Evolutionary conservation across 2,113 vertebrate species (phyloP), one percentile per base, ranked within the genome.

Genomic region (Calonectris borealis): DNA sequence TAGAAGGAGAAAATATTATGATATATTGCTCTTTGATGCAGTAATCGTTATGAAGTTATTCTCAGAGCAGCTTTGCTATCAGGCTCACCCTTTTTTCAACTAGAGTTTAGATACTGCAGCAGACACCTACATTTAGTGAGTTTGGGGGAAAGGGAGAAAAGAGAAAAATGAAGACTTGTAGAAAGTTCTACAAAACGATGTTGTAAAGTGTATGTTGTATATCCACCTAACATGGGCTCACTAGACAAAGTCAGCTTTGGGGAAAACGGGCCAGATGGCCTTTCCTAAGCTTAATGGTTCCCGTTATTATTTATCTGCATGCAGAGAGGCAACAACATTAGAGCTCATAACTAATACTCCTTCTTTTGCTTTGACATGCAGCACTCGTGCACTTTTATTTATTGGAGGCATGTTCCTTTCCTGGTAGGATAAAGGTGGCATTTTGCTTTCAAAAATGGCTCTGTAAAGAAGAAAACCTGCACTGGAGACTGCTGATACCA

Each of bases 221-320:
- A 97, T 95, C 92, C 65, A 73, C 90, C 93, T 84, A 75, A 64
- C 25, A 2, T 13, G 68, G 86, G 68, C 86, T 84, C 86, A 60
- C 68, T 40, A 71, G 83, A 60, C 79, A 84, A 34, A 94, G 91
- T 57, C 89, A 94, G 84, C 94, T 96, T 96, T 95, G 91, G 68
- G 80, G 70, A 76, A 73, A 66, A 91, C 71, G 95, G 92, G 34
- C 48, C 84, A 88, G 86, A 85, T 94, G 90, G 91, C 71, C 90
- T 95, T 97, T 85, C 9, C 73, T 85, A 96, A 96, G 52, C 94
- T 77, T 93, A 93, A 89, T 95, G 51, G 68, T 86, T 97, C 81
- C 81, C 32, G 29, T 95, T 88, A 86, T 98, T 97, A 97, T 97
- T 98, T 97, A 95, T 97, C 70, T 97, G 76, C 83, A 95, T 75